These are phyloP conservation scores for Arvicanthis niloticus DNA, from an alignment of 2,113 vertebrate species.

Conservation along the genomic window DNA sequence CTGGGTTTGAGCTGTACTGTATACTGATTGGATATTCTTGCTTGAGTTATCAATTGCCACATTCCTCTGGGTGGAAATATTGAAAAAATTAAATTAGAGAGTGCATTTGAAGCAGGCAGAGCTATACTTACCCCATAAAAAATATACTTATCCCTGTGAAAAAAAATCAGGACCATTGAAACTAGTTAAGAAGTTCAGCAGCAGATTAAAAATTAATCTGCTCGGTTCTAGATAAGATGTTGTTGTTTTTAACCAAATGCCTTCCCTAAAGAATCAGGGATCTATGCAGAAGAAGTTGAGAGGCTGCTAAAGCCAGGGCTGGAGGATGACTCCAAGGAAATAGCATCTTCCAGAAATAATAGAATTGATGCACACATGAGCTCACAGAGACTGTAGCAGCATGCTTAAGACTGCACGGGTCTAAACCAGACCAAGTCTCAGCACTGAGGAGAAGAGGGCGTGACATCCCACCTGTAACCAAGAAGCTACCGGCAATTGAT, in stretches of 20 bases:
- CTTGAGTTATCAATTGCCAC: not conserved
- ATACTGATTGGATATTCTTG: not conserved
- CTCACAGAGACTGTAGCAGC: not conserved
- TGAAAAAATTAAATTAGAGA: conserved; percentile 16
- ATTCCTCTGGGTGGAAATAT: conserved; percentile 4
- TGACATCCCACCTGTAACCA: not conserved
- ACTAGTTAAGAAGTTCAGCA: not conserved
- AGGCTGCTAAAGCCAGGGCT: not conserved
- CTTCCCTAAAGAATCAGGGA: not conserved
- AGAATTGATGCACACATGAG: not conserved
- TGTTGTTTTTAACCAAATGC: not conserved
- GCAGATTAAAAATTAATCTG: not conserved
- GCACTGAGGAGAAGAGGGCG: not conserved
- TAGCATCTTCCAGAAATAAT: not conserved
- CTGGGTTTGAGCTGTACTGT: not conserved
- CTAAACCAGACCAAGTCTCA: not conserved
- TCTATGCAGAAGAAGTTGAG: not conserved
- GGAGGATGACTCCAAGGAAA: not conserved
- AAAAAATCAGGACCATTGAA: not conserved
- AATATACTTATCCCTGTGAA: not conserved
- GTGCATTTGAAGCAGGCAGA: not conserved
- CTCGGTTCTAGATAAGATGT: not conserved
- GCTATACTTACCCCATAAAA: not conserved
- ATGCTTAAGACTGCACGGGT: not conserved
- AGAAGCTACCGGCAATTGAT: not conserved